A percentile compares a stretch with the other conserved stretches of the same genome.
Conservation (phyloP, 1,140 invertebrate genomes). For the Conopomorpha cramerella region DNA sequence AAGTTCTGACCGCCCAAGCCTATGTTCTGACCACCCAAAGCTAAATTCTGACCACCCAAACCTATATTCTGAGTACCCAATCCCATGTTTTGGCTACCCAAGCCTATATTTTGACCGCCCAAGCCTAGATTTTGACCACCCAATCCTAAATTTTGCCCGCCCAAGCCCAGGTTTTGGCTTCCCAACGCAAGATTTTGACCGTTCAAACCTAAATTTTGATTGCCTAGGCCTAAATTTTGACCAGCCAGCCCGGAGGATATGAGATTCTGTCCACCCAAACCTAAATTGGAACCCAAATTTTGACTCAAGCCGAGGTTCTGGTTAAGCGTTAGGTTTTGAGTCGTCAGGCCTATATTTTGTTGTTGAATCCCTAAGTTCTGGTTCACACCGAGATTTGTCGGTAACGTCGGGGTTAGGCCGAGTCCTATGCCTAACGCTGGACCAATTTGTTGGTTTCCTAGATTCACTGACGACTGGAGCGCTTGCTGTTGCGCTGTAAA, state of each 20-base stretch:
- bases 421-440: slow-evolving; percentile 18
- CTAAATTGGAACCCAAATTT: not conserved
- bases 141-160: slow-evolving; percentile 27
- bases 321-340: slow-evolving; percentile 23
- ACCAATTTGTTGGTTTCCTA: slow-evolving; percentile 17
- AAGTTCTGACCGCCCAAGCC: slow-evolving; percentile 24
- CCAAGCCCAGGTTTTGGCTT: too few species aligned
- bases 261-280: slow-evolving; percentile 3
- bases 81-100: not conserved
- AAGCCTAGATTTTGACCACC: slow-evolving; percentile 27
- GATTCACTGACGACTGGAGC: slow-evolving; percentile 24
- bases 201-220: too few species aligned
- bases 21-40: not conserved
- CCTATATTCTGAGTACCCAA: not conserved
- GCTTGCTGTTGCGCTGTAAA: slow-evolving; percentile 36
- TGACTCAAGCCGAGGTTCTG: not conserved
- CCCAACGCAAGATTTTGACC: too few species aligned
- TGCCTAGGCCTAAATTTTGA: too few species aligned
- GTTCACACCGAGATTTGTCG: slow-evolving; percentile 10
- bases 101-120: not conserved
- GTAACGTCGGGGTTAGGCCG: slow-evolving; percentile 16
- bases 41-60: slow-evolving; percentile 3
- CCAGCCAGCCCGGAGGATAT: too few species aligned
- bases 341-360: slow-evolving; percentile 26
- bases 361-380: slow-evolving; percentile 17